A percentile compares a stretch with the other conserved stretches of the same genome.
These are phyloP conservation scores for Odontomachus brunneus DNA, from an alignment of 1,140 invertebrate genomes.

Conservation along the genomic window DNA sequence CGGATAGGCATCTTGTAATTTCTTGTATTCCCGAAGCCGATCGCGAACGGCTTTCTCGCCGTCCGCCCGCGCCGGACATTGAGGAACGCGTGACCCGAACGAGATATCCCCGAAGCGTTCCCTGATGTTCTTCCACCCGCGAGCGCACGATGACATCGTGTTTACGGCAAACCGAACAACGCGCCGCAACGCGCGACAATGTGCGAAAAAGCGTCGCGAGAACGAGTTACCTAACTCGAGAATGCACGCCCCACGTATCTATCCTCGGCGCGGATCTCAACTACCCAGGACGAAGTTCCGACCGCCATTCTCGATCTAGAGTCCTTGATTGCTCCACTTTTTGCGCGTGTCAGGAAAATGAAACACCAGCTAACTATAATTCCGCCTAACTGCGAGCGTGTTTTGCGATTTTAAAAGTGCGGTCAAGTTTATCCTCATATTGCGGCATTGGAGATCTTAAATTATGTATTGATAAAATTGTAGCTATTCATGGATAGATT, in stretches of 20 bases:
- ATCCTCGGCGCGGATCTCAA: not conserved
- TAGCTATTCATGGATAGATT: no score
- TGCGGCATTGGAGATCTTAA: no score
- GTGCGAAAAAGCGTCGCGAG: conserved; percentile 44
- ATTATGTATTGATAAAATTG: no score
- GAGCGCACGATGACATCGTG: conserved; percentile 36
- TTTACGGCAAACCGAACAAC: conserved; percentile 21
- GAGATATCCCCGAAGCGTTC: no score
- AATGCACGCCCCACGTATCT: not conserved
- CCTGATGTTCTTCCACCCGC: conserved; percentile 64
- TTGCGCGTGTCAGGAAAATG: no score
- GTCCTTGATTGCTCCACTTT: no score
- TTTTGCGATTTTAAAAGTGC: no score
- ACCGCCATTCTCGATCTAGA: not conserved
- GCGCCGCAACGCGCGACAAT: not conserved
- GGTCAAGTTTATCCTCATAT: no score
- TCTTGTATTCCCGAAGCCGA: conserved; percentile 72
- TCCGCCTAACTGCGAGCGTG: no score
- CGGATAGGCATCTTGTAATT: conserved; percentile 81
- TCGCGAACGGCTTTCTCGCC: conserved; percentile 50
- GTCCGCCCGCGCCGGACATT: conserved; percentile 65
- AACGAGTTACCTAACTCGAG: conserved; percentile 9
- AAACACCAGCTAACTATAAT: no score
- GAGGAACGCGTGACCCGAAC: conserved; percentile 73
- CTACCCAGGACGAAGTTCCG: not conserved